Percentiles rank a stretch among this genome's conserved stretches.
Conservation (phyloP, 2,797 vertebrate genomes). For the Sus cebifrons region DNA sequence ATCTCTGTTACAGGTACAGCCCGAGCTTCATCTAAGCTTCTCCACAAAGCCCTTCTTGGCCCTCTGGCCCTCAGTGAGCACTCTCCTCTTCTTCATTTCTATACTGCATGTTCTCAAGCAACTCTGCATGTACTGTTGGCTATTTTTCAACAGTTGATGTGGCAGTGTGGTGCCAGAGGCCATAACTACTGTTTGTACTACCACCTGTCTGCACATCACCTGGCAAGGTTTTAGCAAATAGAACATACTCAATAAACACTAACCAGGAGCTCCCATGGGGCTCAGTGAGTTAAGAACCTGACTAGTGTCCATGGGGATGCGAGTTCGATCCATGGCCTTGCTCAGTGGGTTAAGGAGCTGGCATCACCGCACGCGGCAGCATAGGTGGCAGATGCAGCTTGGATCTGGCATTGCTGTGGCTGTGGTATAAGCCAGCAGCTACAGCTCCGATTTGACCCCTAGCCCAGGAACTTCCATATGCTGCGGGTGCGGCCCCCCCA, state of each 20-base stretch:
- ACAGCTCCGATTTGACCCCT: too few species aligned
- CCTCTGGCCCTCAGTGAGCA: background rate
- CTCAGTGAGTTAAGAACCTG: too few species aligned
- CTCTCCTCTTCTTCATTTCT: constrained; percentile 41
- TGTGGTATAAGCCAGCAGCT: too few species aligned
- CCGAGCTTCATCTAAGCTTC: background rate
- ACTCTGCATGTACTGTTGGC: background rate
- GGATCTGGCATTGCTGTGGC: too few species aligned
- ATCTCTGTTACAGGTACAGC: background rate
- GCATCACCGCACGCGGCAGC: too few species aligned
- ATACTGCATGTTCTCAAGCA: background rate
- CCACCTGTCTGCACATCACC: background rate
- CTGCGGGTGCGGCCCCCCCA: too few species aligned
- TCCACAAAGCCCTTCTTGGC: constrained; percentile 39
- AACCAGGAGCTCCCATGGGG: background rate
- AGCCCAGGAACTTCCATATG: too few species aligned
- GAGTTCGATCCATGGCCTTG: too few species aligned
- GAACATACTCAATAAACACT: constrained; percentile 14
- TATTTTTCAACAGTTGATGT: constrained; percentile 33
- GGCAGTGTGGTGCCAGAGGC: background rate
- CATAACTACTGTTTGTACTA: background rate
- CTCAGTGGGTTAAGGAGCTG: too few species aligned
- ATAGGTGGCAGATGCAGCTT: too few species aligned
- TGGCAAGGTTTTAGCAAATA: constrained; percentile 20
- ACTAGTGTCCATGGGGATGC: too few species aligned